Percentiles rank a stretch among this genome's conserved stretches.
Evolutionary conservation across 2,113 vertebrate genomes (phyloP).

Genomic region (Apaloderma vittatum): DNA sequence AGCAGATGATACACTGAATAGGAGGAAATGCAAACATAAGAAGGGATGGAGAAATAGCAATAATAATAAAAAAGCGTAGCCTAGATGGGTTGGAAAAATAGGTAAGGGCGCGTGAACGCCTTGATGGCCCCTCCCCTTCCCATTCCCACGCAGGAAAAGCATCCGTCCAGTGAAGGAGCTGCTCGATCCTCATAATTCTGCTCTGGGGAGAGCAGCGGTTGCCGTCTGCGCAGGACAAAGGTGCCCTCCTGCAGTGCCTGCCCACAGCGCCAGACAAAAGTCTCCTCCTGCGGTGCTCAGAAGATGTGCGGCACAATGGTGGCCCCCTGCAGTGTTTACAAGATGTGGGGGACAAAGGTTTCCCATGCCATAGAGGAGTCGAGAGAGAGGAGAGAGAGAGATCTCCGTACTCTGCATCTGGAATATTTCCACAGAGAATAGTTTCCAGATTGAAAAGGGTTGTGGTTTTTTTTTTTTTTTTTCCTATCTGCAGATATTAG

Average conservation of each 20-base stretch:
- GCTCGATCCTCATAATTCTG: not conserved
- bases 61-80: not conserved
- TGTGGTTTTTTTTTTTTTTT: no score
- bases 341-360: slow-evolving; percentile 59
- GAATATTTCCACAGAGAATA: not conserved
- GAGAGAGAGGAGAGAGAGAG: not conserved
- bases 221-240: slow-evolving; percentile 33
- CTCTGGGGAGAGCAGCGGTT: not conserved
- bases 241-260: not conserved
- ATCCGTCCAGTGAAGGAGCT: not conserved
- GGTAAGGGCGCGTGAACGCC: rapidly evolving
- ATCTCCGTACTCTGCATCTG: not conserved
- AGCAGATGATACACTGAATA: not conserved
- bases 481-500: not conserved
- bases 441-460: not conserved
- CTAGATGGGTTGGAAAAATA: not conserved
- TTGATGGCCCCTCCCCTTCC: not conserved
- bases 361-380: slow-evolving; percentile 4
- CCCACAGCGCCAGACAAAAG: slow-evolving; percentile 44
- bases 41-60: not conserved
- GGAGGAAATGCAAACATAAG: not conserved
- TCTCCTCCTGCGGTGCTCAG: slow-evolving; percentile 1
- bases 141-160: not conserved
- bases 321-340: not conserved
- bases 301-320: slow-evolving; percentile 30